Percentiles rank a stretch among this genome's conserved stretches.
phyloP scores from a whole-genome alignment of 64 coral and sea anemone species.

The Pocillopora verrucosa region DNA sequence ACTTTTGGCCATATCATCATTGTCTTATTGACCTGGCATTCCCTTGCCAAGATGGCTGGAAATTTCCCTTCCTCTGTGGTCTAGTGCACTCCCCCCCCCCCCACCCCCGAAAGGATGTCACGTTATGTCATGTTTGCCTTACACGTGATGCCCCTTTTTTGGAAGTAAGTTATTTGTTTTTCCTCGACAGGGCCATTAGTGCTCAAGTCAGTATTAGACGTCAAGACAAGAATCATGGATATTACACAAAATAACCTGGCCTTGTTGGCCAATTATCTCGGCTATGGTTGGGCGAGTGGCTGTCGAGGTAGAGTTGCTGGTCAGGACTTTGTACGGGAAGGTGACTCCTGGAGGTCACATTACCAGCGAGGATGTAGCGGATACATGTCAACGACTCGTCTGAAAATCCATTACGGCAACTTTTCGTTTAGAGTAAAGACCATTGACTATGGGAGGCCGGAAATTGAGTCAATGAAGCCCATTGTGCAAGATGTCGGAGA shows the following conservation, averaged over 20 bases:
- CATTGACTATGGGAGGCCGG: slow-evolving; percentile 40
- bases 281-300: slow-evolving; percentile 53
- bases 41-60: too few relatives aligned
- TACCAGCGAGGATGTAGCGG: slow-evolving; percentile 24
- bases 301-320: slow-evolving; percentile 30
- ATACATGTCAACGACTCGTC: slow-evolving; percentile 22
- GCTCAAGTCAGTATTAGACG: slow-evolving; percentile 15
- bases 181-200: background rate
- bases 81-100: too few relatives aligned
- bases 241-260: background rate
- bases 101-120: too few relatives aligned
- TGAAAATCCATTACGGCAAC: slow-evolving; percentile 46
- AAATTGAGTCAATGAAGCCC: slow-evolving; percentile 34
- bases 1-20: too few relatives aligned
- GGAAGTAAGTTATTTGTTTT: too few relatives aligned
- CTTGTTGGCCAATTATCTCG: slow-evolving; percentile 47
- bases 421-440: slow-evolving; percentile 49
- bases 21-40: too few relatives aligned
- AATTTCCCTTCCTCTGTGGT: too few relatives aligned
- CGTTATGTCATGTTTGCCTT: too few relatives aligned
- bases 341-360: slow-evolving; percentile 49
- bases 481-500: slow-evolving; percentile 36
- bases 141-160: too few relatives aligned
- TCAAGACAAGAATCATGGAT: slow-evolving; percentile 61
- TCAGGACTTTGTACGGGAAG: slow-evolving; percentile 39